Evolutionary conservation across 2,113 vertebrate genomes (phyloP).

Genomic region (Sapayoa aenigma): DNA sequence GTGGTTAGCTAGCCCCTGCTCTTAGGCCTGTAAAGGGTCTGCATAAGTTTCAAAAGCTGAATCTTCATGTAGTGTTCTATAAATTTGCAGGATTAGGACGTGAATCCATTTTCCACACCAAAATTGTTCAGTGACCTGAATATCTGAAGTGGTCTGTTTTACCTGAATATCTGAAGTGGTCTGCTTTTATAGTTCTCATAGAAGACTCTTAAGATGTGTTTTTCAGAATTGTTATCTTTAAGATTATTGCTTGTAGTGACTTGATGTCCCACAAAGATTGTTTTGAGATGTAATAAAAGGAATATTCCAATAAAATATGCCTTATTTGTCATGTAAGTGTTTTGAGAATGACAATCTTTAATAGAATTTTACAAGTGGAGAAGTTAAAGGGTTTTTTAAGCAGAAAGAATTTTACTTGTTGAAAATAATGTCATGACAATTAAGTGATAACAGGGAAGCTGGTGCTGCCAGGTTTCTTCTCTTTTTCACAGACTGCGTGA

Average conservation of each 20-base stretch:
- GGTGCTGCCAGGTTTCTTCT: not conserved
- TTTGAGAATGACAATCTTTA: not conserved
- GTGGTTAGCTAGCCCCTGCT: not conserved
- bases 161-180: not conserved
- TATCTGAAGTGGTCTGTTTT: not conserved
- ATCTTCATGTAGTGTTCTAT: not conserved
- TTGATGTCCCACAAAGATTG: conserved; percentile 4
- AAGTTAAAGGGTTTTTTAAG: not conserved
- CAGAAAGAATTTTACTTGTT: not conserved
- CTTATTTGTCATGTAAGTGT: not conserved
- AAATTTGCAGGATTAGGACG: not conserved
- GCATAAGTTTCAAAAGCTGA: not conserved
- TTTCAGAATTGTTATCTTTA: not conserved
- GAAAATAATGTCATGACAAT: not conserved
- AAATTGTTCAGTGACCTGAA: not conserved
- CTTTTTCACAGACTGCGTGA: not conserved
- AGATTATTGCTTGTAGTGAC: not conserved
- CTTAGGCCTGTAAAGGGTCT: not conserved
- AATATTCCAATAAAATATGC: not conserved
- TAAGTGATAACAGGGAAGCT: not conserved
- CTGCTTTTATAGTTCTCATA: not conserved
- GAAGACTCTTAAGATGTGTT: not conserved
- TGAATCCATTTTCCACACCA: not conserved
- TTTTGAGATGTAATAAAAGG: conserved; percentile 13
- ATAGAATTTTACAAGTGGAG: not conserved